Conservation (phyloP, 2,888 invertebrate species). For the Eulithis testata region DNA sequence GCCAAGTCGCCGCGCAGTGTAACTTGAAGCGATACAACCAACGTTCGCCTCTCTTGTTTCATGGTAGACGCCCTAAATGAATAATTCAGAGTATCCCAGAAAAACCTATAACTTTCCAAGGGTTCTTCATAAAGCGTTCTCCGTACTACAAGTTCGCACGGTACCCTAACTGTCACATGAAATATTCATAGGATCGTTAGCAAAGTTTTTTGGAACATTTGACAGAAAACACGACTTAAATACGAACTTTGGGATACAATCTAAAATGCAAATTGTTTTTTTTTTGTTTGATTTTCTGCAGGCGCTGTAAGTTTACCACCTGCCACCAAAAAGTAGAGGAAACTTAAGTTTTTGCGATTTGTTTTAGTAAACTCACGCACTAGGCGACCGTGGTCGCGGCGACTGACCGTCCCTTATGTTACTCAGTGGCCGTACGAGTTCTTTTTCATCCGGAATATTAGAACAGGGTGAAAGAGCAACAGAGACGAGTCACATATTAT, state of each 20-base stretch:
- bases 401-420: no score
- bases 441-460: no score
- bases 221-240: constrained; percentile 45
- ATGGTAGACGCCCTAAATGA: constrained; percentile 39
- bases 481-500: no score
- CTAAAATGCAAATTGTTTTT: constrained; percentile 24
- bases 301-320: neutral
- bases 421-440: no score
- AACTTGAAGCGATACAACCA: no score
- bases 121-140: constrained; percentile 48
- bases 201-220: constrained; percentile 45
- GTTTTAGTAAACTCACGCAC: no score
- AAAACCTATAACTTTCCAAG: constrained; percentile 52
- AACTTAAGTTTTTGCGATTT: neutral
- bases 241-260: constrained; percentile 26
- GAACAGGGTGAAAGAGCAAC: no score
- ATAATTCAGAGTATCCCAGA: constrained; percentile 54
- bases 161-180: constrained; percentile 43
- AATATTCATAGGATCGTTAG: constrained; percentile 51
- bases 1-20: no score
- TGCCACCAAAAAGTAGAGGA: neutral
- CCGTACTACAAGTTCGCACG: constrained; percentile 20
- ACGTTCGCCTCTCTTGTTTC: no score
- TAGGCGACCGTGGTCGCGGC: no score
- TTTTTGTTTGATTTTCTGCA: constrained; percentile 16